Base-by-base conservation (phyloP, 1,140 invertebrate genomes). In the Drosophila varians region DNA sequence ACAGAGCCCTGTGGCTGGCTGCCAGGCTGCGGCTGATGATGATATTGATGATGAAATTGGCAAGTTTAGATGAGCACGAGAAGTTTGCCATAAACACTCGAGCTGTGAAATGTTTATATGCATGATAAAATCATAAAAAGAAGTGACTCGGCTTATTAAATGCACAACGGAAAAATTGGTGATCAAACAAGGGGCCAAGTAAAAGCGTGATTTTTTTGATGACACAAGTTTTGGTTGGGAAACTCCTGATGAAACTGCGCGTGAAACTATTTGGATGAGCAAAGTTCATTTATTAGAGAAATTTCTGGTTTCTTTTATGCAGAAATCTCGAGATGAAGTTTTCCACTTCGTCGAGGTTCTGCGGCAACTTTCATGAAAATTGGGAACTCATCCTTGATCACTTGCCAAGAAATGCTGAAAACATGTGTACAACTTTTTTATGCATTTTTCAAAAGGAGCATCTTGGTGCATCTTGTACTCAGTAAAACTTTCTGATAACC, bases 21-120 rank as follows among this genome's bases (percentile, higher is more conserved):
- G 42, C 8, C 25, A 57, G 64, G 47, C 28, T 65, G 14, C 21
- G 47, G 18, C 48, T 74, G 66, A 47, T 71, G 55, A 72, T 72
- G 51, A 70, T 84, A 79, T 86, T 86, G 79, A 86, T 79, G 76
- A 68, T 69, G 51, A 72, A 76, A 86, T 86, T 75, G 79, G 45
- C 64, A 79, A 74, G 54, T 79, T 78, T 58, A 48, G 56, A 46
- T 57, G 61, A 69, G 65, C 38, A 53, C 26, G 51, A 46, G 42
- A 75, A 70, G 53, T 55, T 28, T 26, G 58, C 76, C 72, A 76
- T 86, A 79, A 86, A 84, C 79, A 76, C 79, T 86, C 58, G 70
- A 72, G 74, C 79, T 73, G 70, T 64, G 45, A 73, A 73, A 83
- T 83, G 61, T 82, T 82, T 77, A 82, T 80, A 62, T 38, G 42